Base-by-base conservation (phyloP, 2,797 vertebrate genomes). In the Botia kubotai region DNA sequence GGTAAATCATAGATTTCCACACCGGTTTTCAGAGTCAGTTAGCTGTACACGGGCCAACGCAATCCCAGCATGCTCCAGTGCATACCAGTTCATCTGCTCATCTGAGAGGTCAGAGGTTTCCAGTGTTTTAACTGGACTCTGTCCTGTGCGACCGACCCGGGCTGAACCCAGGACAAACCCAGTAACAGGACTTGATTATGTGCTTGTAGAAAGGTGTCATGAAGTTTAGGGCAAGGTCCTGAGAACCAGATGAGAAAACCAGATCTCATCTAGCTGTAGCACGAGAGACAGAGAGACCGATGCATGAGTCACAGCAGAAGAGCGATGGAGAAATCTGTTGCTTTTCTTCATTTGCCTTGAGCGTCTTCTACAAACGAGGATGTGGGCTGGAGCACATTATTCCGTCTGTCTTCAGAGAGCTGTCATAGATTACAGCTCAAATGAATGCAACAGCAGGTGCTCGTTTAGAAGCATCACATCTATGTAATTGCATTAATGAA, bases 91-190 rank as follows among this genome's bases (percentile, higher is more conserved):
- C 65, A 68, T 68, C 36, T 36, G n/a, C 13, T 66, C 29, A 60
- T 60, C 57, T 23, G 10, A 60, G 83, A 82, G 39, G 57, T 60
- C 23, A 33, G 19, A 52, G 55, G 14, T 53, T 85, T 76, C 33
- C 36, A 63, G 75, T 86, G 85, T 90, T 91, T 90, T 75, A 89
- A 72, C 86, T 90, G 88, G 87, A 92, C 86, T 88, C 73, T 80
- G 87, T 76, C 70, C 72, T 80, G 84, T 72, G 33, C 90, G 52
- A 92, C 91, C 91, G 83, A 77, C 79, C 92, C 93, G 90, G 89
- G 83, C 19, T 48, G 17, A 11, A 46, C 36, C 89, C 90, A 90
- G 74, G n/a, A 75, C 89, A 89, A 90, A 85, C 88, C 85, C 65
- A 23, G 75, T 74, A 89, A 87, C 80, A 75, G 72, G 67, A 87